Percentiles rank a stretch among this genome's conserved stretches.
phyloP scores from a whole-genome alignment of 2,888 invertebrate species.

The Salticus scenicus region DNA sequence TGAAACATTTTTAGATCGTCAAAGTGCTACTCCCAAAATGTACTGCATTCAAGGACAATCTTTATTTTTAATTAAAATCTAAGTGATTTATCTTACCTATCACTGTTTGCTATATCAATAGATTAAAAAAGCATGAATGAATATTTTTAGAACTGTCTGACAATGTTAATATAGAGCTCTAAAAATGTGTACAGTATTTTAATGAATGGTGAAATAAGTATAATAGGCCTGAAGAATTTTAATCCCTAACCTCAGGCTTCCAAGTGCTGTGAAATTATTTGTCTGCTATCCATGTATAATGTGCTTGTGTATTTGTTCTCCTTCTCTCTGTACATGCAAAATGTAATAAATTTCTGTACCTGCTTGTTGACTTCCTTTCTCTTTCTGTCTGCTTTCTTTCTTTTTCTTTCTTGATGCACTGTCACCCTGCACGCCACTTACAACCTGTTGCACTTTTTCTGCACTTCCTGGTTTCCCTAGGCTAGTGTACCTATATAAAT shows the following conservation, averaged over 20 bases:
- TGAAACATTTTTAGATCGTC: no score
- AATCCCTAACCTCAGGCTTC: neutral
- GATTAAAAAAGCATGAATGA: neutral
- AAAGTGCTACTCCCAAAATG: no score
- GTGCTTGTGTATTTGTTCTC: neutral
- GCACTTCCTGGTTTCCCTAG: neutral
- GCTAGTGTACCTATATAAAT: no score
- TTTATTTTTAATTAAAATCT: neutral
- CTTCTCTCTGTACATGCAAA: neutral
- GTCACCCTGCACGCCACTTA: conserved; percentile 25
- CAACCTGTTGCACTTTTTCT: conserved; percentile 28
- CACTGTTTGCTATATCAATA: neutral
- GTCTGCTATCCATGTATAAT: neutral
- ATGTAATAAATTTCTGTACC: conserved; percentile 57
- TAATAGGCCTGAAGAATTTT: neutral
- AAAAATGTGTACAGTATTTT: conserved; percentile 1
- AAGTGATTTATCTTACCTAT: neutral
- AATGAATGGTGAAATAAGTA: neutral
- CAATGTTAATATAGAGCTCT: neutral
- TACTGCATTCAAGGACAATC: neutral
- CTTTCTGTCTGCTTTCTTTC: conserved; percentile 31
- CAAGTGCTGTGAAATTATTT: neutral
- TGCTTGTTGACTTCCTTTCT: conserved; percentile 57
- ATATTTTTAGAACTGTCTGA: neutral
- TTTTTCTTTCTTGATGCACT: conserved; percentile 35